Base-by-base conservation (phyloP, 1,140 invertebrate genomes). In the Druon quercuslanigerum region DNA sequence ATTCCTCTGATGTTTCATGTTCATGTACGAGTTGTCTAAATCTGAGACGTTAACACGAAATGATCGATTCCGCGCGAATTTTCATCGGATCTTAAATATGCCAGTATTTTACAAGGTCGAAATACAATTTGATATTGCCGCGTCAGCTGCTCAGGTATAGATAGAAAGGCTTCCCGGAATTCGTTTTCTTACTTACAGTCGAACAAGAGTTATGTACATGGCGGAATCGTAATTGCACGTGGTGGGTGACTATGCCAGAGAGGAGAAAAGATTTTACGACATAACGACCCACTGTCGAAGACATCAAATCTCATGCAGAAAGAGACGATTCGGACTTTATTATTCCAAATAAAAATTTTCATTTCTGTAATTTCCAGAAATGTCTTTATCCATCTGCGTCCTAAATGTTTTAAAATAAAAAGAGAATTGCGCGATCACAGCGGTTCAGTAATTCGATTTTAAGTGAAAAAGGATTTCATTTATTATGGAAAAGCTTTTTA, bases 161-260 rank as follows among this genome's bases (percentile, higher is more conserved):
- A 66, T 66, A 66, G 60, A 66, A 66, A 66, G 60, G 60, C 60
- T 66, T 66, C 60, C 13, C 60, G 60, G 60, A 66, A 66, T 66
- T 66, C 60, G 25, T 66, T 66, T 40, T 25, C 60, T 33, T 13
- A 20, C 60, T 66, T 66, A 66, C 25, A 16, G 60, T 66, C 33
- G n/a, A 66, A 66, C 13, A 66, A 66, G 60, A 66, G 46, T 66
- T 66, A 66, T 66, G 33, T 66, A 66, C 60, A 66, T 33, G 60
- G 25, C 33, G 20, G 20, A 33, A 40, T 66, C 5, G 40, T 66
- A 66, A 66, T 66, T 66, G 25, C 60, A 66, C 16, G 60, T 40
- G 60, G 60, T n/a, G 60, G 40, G 60, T 40, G n/a, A 19, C 20
- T 66, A 8, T 66, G 60, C 25, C 25, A 66, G 60, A 40, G 57